Conservation (phyloP, 2,888 invertebrate genomes). For the Troides helena region DNA sequence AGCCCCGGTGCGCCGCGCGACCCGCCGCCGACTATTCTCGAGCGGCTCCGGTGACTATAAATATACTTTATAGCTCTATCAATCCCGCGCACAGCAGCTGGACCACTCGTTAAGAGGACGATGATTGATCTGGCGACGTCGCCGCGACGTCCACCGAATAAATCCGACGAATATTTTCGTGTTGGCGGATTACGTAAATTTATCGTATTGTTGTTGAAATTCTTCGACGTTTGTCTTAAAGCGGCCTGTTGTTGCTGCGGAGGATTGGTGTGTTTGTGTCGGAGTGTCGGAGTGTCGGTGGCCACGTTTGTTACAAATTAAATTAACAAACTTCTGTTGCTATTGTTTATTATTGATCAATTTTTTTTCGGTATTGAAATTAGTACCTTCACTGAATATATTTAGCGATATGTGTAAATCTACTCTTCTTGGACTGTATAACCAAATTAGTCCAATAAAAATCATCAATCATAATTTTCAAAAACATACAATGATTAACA, state of each 20-base stretch:
- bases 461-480: background rate
- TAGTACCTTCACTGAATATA: too few relatives aligned
- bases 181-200: constrained; percentile 40
- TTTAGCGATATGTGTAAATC: too few relatives aligned
- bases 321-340: too few relatives aligned
- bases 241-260: background rate
- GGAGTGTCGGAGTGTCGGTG: constrained; percentile 10
- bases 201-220: constrained; percentile 35
- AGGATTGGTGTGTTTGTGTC: background rate
- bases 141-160: constrained; percentile 41
- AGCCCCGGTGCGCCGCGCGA: constrained; percentile 49
- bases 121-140: constrained; percentile 70
- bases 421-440: too few relatives aligned
- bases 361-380: too few relatives aligned
- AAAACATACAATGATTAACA: background rate
- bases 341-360: too few relatives aligned
- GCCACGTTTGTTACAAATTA: too few relatives aligned
- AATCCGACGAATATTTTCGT: constrained; percentile 48
- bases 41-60: constrained; percentile 64
- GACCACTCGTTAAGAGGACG: constrained; percentile 69
- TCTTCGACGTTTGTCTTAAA: constrained; percentile 24
- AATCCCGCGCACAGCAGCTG: constrained; percentile 73
- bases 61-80: constrained; percentile 77
- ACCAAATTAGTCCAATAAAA: too few relatives aligned
- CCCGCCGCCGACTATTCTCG: constrained; percentile 63